These are phyloP conservation scores for Atta cephalotes DNA, from an alignment of 1,140 invertebrate genomes.

Conservation along the genomic window DNA sequence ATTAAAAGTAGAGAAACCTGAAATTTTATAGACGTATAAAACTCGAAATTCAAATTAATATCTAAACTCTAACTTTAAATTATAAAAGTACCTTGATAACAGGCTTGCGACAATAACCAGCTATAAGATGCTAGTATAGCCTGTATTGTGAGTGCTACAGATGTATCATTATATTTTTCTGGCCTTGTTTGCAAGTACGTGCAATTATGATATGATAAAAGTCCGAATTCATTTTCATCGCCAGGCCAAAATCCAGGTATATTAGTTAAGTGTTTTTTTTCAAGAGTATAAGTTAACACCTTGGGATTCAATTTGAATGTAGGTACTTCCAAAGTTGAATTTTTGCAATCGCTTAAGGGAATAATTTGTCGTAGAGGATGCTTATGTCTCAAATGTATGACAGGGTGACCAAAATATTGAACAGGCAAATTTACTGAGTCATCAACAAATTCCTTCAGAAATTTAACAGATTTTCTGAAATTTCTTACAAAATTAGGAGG, in stretches of 20 bases:
- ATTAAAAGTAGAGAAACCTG: constrained; percentile 94
- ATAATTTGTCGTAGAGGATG: constrained; percentile 89
- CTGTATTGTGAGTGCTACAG: constrained; percentile 90
- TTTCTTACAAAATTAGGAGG: constrained; percentile 85
- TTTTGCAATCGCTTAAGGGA: constrained; percentile 86
- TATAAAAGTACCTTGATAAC: constrained; percentile 89
- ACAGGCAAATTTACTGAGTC: constrained; percentile 88
- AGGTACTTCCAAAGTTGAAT: constrained; percentile 87
- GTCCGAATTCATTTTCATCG: constrained; percentile 91
- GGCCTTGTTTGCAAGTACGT: constrained; percentile 86
- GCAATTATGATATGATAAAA: constrained; percentile 90
- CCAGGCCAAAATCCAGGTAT: constrained; percentile 94
- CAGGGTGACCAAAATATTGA: constrained; percentile 89
- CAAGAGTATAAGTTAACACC: constrained; percentile 86
- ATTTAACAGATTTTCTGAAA: constrained; percentile 72
- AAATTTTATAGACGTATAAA: constrained; percentile 25
- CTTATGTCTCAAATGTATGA: constrained; percentile 88
- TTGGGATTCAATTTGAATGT: constrained; percentile 87
- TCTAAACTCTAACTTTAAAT: background rate
- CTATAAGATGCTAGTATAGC: constrained; percentile 92
- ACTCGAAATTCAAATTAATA: constrained; percentile 36
- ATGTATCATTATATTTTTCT: constrained; percentile 84
- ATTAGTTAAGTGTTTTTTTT: constrained; percentile 89
- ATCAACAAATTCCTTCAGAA: constrained; percentile 82
- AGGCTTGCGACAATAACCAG: constrained; percentile 93